Percentiles rank a stretch among this genome's conserved stretches.
These are phyloP conservation scores for Tadarida brasiliensis DNA, from an alignment of 2,797 vertebrate genomes.

Conservation along the genomic window DNA sequence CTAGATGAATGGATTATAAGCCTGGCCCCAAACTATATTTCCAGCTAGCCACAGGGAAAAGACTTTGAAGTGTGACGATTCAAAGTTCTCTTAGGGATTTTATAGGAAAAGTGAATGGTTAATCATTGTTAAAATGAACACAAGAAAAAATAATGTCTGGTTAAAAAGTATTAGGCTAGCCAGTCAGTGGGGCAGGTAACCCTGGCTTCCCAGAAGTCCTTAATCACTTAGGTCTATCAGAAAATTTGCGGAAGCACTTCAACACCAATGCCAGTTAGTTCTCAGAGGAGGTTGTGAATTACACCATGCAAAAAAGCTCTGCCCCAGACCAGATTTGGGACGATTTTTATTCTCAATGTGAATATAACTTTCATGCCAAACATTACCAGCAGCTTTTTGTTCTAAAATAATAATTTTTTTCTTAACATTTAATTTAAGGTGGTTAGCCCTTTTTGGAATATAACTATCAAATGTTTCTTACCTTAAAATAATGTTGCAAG, in stretches of 20 bases:
- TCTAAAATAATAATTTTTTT: conserved; percentile 58
- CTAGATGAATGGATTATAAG: conserved; percentile 32
- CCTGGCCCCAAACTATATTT: conserved; percentile 37
- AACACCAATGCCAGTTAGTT: conserved; percentile 53
- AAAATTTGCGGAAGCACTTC: conserved; percentile 68
- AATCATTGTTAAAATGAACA: conserved; percentile 72
- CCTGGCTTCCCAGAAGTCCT: conserved; percentile 70
- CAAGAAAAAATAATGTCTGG: conserved; percentile 71
- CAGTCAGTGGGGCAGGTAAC: conserved; percentile 64
- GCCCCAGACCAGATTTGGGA: not conserved
- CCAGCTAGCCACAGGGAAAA: not conserved
- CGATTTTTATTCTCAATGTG: conserved; percentile 59
- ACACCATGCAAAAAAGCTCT: conserved; percentile 52
- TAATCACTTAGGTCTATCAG: conserved; percentile 73
- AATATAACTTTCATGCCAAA: conserved; percentile 61
- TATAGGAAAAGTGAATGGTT: conserved; percentile 62
- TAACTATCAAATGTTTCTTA: conserved; percentile 40
- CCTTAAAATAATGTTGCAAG: conserved; percentile 31
- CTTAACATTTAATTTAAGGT: conserved; percentile 59
- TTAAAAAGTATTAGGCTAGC: conserved; percentile 72
- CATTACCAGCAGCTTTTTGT: conserved; percentile 16
- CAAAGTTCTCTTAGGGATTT: conserved; percentile 60
- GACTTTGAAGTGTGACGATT: conserved; percentile 29
- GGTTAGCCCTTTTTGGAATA: conserved; percentile 46
- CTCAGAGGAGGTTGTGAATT: conserved; percentile 63